Evolutionary conservation across 2,888 invertebrate species (phyloP).

Genomic region (Papilio demoleus): DNA sequence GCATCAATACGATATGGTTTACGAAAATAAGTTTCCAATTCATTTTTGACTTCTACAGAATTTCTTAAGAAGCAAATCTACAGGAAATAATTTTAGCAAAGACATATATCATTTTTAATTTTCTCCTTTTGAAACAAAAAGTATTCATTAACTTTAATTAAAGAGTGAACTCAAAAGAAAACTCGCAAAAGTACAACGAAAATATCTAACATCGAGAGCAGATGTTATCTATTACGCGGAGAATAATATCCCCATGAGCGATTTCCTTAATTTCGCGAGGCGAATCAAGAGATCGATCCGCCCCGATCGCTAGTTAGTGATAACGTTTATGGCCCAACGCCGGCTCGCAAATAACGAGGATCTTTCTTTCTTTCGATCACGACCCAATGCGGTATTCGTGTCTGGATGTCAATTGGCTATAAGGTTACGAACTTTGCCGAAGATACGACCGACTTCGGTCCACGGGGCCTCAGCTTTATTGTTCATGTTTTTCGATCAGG

Average conservation of each 20-base stretch:
- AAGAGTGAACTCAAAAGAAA: constrained; percentile 50
- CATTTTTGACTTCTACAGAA: neutral
- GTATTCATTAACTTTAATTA: constrained; percentile 31
- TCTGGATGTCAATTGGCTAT: constrained; percentile 80
- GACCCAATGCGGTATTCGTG: constrained; percentile 71
- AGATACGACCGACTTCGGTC: constrained; percentile 48
- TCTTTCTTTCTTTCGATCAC: constrained; percentile 77
- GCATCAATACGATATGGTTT: constrained; percentile 13
- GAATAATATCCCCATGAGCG: constrained; percentile 83
- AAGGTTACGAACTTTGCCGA: constrained; percentile 68
- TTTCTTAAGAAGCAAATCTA: constrained; percentile 1
- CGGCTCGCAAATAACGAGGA: constrained; percentile 70
- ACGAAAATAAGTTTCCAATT: constrained; percentile 7
- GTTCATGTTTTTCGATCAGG: constrained; percentile 58
- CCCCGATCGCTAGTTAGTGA: constrained; percentile 80
- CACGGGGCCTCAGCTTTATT: constrained; percentile 53
- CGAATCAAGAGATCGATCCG: constrained; percentile 80
- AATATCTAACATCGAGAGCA: constrained; percentile 61
- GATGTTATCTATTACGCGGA: constrained; percentile 57
- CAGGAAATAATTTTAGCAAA: no score
- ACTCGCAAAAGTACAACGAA: constrained; percentile 56
- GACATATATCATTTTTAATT: neutral
- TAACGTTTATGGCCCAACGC: constrained; percentile 77
- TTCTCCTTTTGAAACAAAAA: neutral
- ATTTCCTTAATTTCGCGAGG: constrained; percentile 83